Base-by-base conservation (phyloP, 2,797 vertebrate genomes). In the Rhinogobio ventralis region DNA sequence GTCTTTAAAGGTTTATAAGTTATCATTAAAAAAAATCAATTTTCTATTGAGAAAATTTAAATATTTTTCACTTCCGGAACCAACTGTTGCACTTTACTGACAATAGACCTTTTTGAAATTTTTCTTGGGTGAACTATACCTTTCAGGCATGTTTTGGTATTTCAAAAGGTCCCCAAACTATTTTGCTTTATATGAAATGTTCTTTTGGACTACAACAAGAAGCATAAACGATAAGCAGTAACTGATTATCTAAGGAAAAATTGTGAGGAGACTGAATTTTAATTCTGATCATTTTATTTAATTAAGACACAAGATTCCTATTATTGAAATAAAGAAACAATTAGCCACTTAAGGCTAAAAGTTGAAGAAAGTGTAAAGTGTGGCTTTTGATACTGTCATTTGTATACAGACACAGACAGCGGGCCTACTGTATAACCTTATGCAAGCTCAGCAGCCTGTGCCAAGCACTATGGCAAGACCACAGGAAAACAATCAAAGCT, bases 251-350 rank as follows among this genome's bases (percentile, higher is more conserved):
- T 33, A 36, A 72, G 42, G 57, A 87, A 84, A 67, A 46, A 77
- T 30, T 13, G 55, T 14, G 45, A 53, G 28, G 76, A 62, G 72
- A 72, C 36, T 36, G 45, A 13, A 25, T 51, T 87, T 86, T 45
- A 81, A 86, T 95, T 95, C 88, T 94, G 94, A 95, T 95, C 95
- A 91, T 92, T 96, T 97, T 96, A 96, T 97, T 96, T 96, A 96
- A 97, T 96, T 96, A 95, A 96, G 95, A 96, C 95, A 96, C 94
- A 94, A 92, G 90, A 95, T 95, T 92, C 93, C 93, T 95, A 96
- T 96, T 96, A 93, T 86, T 84, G 94, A 96, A 96, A 96, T 94
- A 96, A 96, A 93, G 95, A 96, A 96, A 95, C 94, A 93, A 94
- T 81, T 93, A 95, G 94, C 95, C 95, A 94, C 93, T 93, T 89